Conservation (phyloP, 2,888 invertebrate genomes). For the Galeopsomyia nigrocyanea region DNA sequence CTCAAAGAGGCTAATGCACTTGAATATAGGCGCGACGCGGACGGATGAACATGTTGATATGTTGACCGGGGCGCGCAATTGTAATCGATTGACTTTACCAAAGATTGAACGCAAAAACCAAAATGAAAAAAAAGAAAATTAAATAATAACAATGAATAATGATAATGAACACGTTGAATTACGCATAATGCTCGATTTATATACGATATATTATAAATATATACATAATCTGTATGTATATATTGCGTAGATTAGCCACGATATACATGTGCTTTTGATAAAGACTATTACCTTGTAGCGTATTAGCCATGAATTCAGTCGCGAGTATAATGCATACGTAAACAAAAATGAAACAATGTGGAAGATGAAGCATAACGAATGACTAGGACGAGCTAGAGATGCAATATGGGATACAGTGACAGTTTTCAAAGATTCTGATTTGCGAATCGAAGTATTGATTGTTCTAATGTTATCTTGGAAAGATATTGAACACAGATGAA, state of each 20-base stretch:
- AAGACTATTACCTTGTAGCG: slow-evolving; percentile 61
- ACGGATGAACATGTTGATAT: too few species aligned
- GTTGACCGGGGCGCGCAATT: slow-evolving; percentile 8
- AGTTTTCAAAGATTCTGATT: neutral
- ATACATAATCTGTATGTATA: slow-evolving; percentile 43
- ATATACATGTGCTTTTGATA: slow-evolving; percentile 68
- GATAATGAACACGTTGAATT: slow-evolving; percentile 27
- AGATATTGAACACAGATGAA: neutral
- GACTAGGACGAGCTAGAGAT: neutral
- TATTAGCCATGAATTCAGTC: slow-evolving; percentile 55
- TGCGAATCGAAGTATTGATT: neutral
- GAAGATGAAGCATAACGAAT: neutral
- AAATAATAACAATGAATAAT: slow-evolving; percentile 16
- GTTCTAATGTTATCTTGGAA: neutral
- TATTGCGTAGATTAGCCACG: slow-evolving; percentile 62
- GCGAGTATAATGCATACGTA: slow-evolving; percentile 53
- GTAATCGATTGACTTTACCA: too few species aligned
- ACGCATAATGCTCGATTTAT: slow-evolving; percentile 54
- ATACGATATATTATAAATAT: slow-evolving; percentile 51
- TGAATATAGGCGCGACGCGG: neutral
- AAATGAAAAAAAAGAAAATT: slow-evolving; percentile 13
- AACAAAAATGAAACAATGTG: slow-evolving; percentile 33
- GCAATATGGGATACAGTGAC: neutral
- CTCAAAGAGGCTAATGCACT: slow-evolving; percentile 12
- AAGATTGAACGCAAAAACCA: slow-evolving; percentile 8